A percentile compares a stretch with the other conserved stretches of the same genome.
Evolutionary conservation across 2,797 vertebrate genomes (phyloP).

Genomic region (Vespertilio murinus): DNA sequence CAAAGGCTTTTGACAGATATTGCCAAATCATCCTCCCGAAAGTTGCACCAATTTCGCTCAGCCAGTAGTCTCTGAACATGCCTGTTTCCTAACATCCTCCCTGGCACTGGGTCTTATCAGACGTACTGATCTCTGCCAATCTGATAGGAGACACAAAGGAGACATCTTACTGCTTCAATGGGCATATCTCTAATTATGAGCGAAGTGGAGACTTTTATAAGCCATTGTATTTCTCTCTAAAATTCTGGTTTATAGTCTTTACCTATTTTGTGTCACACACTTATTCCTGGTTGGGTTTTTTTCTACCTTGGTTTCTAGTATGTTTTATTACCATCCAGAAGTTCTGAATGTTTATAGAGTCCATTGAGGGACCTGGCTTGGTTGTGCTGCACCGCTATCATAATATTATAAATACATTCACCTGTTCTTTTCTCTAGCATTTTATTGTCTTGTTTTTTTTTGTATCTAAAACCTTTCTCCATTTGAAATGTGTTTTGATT

Average conservation of each 20-base stretch:
- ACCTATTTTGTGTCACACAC: background rate
- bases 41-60: slow-evolving; percentile 7
- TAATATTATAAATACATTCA: background rate
- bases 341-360: background rate
- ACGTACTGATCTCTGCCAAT: background rate
- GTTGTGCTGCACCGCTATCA: background rate
- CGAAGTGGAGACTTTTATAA: background rate
- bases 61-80: background rate
- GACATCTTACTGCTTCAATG: background rate
- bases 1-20: slow-evolving; percentile 54
- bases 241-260: background rate
- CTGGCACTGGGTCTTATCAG: background rate
- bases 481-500: slow-evolving; percentile 45
- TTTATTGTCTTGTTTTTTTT: slow-evolving; percentile 15
- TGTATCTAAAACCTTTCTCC: background rate
- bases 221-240: slow-evolving; percentile 19
- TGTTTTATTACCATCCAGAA: slow-evolving; percentile 5
- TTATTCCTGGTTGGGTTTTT: background rate
- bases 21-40: slow-evolving; percentile 6
- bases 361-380: background rate
- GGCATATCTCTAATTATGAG: slow-evolving; percentile 24
- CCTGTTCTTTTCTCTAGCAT: background rate
- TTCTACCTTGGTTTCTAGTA: background rate
- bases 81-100: slow-evolving; percentile 6
- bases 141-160: background rate